Evolutionary conservation across 2,888 invertebrate species (phyloP), one percentile per base, ranked within the genome.

Genomic region (Stenurella melanura): DNA sequence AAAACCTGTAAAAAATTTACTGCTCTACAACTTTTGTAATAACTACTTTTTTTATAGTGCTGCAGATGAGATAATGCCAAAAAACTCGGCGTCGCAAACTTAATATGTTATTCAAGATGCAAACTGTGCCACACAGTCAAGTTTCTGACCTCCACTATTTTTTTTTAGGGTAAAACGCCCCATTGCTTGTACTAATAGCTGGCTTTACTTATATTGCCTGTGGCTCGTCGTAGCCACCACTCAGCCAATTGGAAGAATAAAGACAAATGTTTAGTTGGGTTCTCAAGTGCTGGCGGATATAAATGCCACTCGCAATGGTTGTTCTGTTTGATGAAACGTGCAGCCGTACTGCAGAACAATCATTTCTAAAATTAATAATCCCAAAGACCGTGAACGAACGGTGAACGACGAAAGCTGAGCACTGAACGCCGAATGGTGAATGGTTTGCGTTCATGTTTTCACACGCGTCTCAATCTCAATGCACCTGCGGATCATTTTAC

Each of bases 241-340:
- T 86, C 88, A 89, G 82, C 89, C 90, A 89, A 89, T 89, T 88
- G 90, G 88, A 90, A 90, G 89, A 90, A 90, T 90, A 89, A 90
- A 90, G 90, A 90, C 89, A 90, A 90, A 90, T 90, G 90, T 89
- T 89, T 88, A 87, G 88, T 87, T 87, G 87, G 87, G 84, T 85
- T 87, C 84, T 86, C 85, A 86, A 86, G 82, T 82, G 76, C 86
- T 86, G 84, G 84, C 85, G 87, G 88, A 88, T 87, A 89, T 89
- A 89, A 89, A 89, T 89, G 89, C 89, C 89, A 89, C 86, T 88
- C 85, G 88, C 89, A 89, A 88, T 88, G 86, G 87, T 86, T 85
- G 87, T 87, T 87, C 87, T 81, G 83, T 86, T 87, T 89, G 89
- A 89, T 89, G 87, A 85, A 89, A 88, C 86, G 88, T 85, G 83